Conservation (phyloP, 2,113 vertebrate genomes). For the Terrapene triunguis region DNA sequence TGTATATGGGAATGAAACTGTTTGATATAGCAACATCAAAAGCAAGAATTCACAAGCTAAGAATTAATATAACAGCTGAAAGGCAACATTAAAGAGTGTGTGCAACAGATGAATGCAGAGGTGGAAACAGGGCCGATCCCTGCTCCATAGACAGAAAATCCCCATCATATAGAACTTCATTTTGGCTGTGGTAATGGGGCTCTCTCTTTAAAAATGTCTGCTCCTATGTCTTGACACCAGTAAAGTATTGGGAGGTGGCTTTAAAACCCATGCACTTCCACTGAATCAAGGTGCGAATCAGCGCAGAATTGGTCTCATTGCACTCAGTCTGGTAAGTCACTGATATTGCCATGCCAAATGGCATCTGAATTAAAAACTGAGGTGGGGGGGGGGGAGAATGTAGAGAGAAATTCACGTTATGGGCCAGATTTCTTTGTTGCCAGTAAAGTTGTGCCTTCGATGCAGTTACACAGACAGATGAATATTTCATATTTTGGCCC, state of each 20-base stretch:
- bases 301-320: slow-evolving; percentile 59
- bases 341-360: slow-evolving; percentile 57
- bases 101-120: neutral
- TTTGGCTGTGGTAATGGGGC: slow-evolving; percentile 28
- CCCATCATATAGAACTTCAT: slow-evolving; percentile 18
- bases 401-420: slow-evolving; percentile 21
- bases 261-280: slow-evolving; percentile 27
- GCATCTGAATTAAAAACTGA: slow-evolving; percentile 66
- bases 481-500: slow-evolving; percentile 36
- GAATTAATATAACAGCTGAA: neutral
- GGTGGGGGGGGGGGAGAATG: slow-evolving; percentile 29
- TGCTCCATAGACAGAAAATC: neutral
- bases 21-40: neutral
- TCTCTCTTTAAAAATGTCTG: slow-evolving; percentile 45
- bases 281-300: slow-evolving; percentile 34
- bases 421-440: neutral
- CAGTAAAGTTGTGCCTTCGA: neutral
- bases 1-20: neutral
- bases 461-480: slow-evolving; percentile 57
- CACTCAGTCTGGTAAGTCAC: neutral
- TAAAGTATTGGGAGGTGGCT: slow-evolving; percentile 28
- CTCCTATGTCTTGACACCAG: neutral
- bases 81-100: neutral
- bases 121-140: neutral
- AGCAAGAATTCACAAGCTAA: neutral